Base-by-base conservation (phyloP, 2,113 vertebrate species). In the Dryoscopus gambensis region DNA sequence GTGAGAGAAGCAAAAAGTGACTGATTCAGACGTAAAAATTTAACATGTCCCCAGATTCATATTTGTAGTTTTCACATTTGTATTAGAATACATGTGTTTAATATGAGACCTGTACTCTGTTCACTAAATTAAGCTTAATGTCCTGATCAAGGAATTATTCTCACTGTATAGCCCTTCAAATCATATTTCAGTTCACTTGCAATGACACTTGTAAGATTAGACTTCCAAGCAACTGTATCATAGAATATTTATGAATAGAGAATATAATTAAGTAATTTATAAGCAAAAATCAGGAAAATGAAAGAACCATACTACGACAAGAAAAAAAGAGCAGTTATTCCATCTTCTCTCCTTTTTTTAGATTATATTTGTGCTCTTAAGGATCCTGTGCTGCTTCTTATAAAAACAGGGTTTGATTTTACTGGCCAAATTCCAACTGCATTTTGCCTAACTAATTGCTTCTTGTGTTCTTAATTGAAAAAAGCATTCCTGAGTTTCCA, bases 401-500 rank as follows among this genome's bases (percentile, higher is more conserved):
- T 37, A 62, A 59, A 93, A 87, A 53, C 39, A 63, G 63, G 50
- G 53, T 71, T 83, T 76, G 27, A 89, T 93, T 87, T 87, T 74
- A 59, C 59, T 91, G 93, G 93, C 71, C 84, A 67, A 90, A 89
- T 85, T 95, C 91, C 93, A 97, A 80, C 37, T 33, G 21, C 42
- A 67, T 89, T 96, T 94, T 91, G 63, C 82, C 59, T 93, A 88
- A 92, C 63, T 95, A 97, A 95, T 88, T 93, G 68, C 63, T 80
- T 49, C 63, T 95, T 80, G n/a, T 47, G 52, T 59, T 97, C 76
- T 74, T 95, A 91, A 91, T 59, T 86, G 78, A 62, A 68, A 93
- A 87, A 88, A 76, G n/a, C 57, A 82, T 85, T 73, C 63, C 70
- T 74, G 25, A 60, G 25, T 71, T 87, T 87, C 63, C 57, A 89